These are phyloP conservation scores for Drosophila pegasa DNA, from an alignment of 2,888 invertebrate genomes.

Conservation along the genomic window DNA sequence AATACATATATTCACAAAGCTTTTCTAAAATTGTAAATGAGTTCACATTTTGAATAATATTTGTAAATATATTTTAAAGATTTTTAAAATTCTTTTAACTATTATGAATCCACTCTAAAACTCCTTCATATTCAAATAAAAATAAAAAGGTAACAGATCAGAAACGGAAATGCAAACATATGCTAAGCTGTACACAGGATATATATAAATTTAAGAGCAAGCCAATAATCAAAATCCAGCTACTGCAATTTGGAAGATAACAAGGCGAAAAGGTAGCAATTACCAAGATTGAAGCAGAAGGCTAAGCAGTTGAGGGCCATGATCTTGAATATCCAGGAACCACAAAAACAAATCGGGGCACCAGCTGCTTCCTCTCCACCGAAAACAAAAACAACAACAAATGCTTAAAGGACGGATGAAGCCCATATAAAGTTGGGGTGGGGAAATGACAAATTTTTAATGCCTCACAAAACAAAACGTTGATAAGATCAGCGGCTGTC, in stretches of 20 bases:
- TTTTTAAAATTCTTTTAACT: no score
- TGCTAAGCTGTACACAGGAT: slow-evolving; percentile 8
- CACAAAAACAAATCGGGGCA: slow-evolving; percentile 26
- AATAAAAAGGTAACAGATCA: background rate
- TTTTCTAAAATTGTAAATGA: no score
- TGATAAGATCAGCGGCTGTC: slow-evolving; percentile 80
- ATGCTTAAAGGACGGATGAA: slow-evolving; percentile 43
- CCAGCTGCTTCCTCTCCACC: slow-evolving; percentile 68
- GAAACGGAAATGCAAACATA: slow-evolving; percentile 18
- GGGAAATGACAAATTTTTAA: slow-evolving; percentile 79
- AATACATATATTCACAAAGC: no score
- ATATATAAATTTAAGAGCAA: slow-evolving; percentile 1
- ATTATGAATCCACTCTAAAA: background rate
- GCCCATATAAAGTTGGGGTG: slow-evolving; percentile 11
- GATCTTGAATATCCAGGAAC: slow-evolving; percentile 39
- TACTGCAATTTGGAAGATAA: slow-evolving; percentile 34
- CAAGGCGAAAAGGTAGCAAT: slow-evolving; percentile 44
- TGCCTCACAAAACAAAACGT: slow-evolving; percentile 76
- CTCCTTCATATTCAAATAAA: background rate
- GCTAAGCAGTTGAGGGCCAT: slow-evolving; percentile 39
- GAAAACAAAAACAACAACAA: background rate
- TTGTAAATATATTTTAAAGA: background rate
- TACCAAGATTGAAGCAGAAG: slow-evolving; percentile 38
- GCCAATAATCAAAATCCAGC: slow-evolving; percentile 22
- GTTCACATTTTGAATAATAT: no score